These are phyloP conservation scores for Parascotia fuliginaria DNA, from an alignment of 2,888 invertebrate species.

Conservation along the genomic window DNA sequence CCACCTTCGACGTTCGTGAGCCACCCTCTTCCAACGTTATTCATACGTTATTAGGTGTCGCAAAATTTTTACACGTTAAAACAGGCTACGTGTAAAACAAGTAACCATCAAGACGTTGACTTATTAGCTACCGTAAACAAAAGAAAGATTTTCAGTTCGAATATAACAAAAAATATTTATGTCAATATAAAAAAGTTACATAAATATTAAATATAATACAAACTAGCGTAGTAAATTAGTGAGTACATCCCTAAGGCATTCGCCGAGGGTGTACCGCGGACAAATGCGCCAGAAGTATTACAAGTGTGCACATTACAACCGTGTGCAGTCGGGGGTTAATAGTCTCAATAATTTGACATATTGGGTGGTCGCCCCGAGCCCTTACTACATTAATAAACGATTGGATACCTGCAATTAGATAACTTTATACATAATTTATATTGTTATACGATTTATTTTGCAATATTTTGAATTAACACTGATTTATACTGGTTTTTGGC, in stretches of 20 bases:
- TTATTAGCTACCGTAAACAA: too few species aligned
- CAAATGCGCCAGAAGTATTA: slow-evolving; percentile 35
- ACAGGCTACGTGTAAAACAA: too few species aligned
- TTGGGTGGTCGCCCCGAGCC: slow-evolving; percentile 36
- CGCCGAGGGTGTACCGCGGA: slow-evolving; percentile 41
- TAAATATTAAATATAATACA: neutral
- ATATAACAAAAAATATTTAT: too few species aligned
- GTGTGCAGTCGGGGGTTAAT: slow-evolving; percentile 41
- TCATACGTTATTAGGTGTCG: too few species aligned
- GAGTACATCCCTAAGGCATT: slow-evolving; percentile 27
- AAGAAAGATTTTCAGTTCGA: too few species aligned
- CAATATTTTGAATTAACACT: neutral
- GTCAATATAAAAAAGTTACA: too few species aligned
- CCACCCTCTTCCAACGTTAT: too few species aligned
- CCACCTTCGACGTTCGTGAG: too few species aligned
- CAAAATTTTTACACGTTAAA: too few species aligned
- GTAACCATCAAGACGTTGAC: too few species aligned
- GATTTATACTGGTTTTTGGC: neutral
- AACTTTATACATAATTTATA: neutral
- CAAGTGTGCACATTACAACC: slow-evolving; percentile 43
- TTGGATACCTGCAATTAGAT: slow-evolving; percentile 25
- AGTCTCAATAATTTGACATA: slow-evolving; percentile 64
- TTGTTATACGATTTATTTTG: neutral
- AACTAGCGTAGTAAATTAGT: too few species aligned
- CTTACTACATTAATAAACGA: slow-evolving; percentile 24